Percentiles rank a stretch among this genome's conserved stretches.
These are phyloP conservation scores for Phlogophora meticulosa DNA, from an alignment of 2,888 invertebrate genomes.

Conservation along the genomic window DNA sequence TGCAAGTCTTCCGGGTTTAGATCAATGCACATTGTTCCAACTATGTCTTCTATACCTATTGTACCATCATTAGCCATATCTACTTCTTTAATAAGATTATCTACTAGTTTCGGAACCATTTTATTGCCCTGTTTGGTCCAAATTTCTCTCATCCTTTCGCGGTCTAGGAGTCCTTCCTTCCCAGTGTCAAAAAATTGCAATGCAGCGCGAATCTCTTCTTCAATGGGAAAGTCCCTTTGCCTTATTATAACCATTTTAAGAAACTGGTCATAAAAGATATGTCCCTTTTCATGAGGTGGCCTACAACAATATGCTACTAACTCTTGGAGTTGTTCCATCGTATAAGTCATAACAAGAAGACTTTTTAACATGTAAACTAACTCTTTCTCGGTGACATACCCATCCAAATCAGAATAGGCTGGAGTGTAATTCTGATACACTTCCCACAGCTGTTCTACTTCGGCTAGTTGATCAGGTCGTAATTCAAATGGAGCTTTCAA, in stretches of 20 bases:
- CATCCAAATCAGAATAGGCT: constrained; percentile 82
- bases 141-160: constrained; percentile 80
- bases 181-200: constrained; percentile 82
- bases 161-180: constrained; percentile 77
- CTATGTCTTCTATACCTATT: constrained; percentile 84
- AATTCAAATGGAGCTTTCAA: constrained; percentile 80
- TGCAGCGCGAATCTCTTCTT: constrained; percentile 83
- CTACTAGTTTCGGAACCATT: constrained; percentile 77
- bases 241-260: constrained; percentile 83
- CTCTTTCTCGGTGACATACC: constrained; percentile 84
- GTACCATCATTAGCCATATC: constrained; percentile 86
- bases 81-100: constrained; percentile 85
- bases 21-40: constrained; percentile 87
- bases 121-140: constrained; percentile 80
- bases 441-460: constrained; percentile 86
- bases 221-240: constrained; percentile 80
- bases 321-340: constrained; percentile 84
- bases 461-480: constrained; percentile 83
- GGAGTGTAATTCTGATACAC: constrained; percentile 85
- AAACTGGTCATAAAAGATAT: constrained; percentile 84
- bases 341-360: constrained; percentile 82
- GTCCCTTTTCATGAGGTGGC: constrained; percentile 83
- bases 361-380: constrained; percentile 84
- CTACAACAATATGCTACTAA: constrained; percentile 81
- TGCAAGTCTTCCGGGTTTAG: constrained; percentile 83